Conservation (phyloP, 2,888 invertebrate genomes). For the Dascillus cervinus region DNA sequence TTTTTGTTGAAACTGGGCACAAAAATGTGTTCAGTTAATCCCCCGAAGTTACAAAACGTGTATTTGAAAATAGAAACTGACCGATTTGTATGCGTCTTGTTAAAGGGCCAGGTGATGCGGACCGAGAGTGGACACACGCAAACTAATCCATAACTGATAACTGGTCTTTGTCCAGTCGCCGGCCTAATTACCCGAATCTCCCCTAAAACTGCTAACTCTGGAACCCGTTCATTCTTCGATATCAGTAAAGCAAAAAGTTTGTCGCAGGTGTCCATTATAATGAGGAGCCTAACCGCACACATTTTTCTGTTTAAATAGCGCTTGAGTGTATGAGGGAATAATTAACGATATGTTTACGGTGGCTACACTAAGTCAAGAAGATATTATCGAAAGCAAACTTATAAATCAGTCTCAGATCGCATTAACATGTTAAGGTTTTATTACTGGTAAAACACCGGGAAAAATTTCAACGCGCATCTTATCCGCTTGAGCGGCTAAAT, state of each 20-base stretch:
- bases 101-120: constrained; percentile 26
- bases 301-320: no score
- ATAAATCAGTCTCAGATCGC: constrained; percentile 15
- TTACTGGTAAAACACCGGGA: no score
- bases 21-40: no score
- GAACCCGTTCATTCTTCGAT: no score
- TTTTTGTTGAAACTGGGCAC: no score
- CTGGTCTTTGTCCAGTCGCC: constrained; percentile 23
- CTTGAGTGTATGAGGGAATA: no score
- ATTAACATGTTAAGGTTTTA: no score
- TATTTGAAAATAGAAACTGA: constrained; percentile 16
- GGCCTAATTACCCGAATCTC: constrained; percentile 19
- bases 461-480: no score
- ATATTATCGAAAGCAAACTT: constrained; percentile 15
- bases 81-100: constrained; percentile 25
- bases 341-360: constrained; percentile 18
- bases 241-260: no score
- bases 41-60: constrained; percentile 10
- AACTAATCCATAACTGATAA: constrained; percentile 34
- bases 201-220: constrained; percentile 19
- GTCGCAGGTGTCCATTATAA: no score
- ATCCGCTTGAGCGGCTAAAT: no score
- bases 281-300: no score
- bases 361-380: constrained; percentile 17
- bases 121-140: constrained; percentile 29